Evolutionary conservation across 1,140 invertebrate genomes (phyloP).

Genomic region (Radopholus similis): DNA sequence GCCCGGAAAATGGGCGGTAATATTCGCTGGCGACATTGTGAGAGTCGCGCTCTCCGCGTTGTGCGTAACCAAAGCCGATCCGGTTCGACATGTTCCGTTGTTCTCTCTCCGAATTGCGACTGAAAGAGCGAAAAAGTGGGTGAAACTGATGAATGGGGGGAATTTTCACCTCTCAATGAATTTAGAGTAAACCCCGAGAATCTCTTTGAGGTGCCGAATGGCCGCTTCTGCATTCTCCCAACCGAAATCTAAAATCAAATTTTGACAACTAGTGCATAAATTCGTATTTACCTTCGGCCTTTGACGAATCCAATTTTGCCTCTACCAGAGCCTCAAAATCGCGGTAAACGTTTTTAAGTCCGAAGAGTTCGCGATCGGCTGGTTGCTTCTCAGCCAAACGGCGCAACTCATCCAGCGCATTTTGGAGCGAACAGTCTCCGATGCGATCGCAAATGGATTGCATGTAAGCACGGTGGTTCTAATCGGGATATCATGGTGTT

Average conservation of each 20-base stretch:
- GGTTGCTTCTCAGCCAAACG: slow-evolving; percentile 1
- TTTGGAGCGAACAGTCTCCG: not conserved
- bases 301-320: not conserved
- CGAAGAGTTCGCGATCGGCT: not conserved
- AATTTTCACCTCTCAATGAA: slow-evolving; percentile 3
- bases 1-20: not conserved
- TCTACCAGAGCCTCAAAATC: not conserved
- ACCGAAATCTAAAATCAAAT: not conserved
- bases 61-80: too few species aligned
- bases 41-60: too few species aligned
- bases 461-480: slow-evolving; percentile 48
- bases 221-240: not conserved
- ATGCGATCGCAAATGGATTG: slow-evolving; percentile 18
- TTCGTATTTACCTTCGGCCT: not conserved
- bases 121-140: not conserved
- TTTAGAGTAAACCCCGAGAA: slow-evolving; percentile 4
- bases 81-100: too few species aligned
- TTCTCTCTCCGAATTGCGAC: not conserved
- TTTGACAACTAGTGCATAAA: not conserved
- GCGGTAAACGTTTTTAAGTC: not conserved
- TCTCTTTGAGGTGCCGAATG: not conserved
- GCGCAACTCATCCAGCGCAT: slow-evolving; percentile 9
- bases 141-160: not conserved
- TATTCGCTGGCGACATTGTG: not conserved
- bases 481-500: slow-evolving; percentile 65